phyloP scores from a whole-genome alignment of 2,888 invertebrate genomes.

The Ochropacha duplaris region DNA sequence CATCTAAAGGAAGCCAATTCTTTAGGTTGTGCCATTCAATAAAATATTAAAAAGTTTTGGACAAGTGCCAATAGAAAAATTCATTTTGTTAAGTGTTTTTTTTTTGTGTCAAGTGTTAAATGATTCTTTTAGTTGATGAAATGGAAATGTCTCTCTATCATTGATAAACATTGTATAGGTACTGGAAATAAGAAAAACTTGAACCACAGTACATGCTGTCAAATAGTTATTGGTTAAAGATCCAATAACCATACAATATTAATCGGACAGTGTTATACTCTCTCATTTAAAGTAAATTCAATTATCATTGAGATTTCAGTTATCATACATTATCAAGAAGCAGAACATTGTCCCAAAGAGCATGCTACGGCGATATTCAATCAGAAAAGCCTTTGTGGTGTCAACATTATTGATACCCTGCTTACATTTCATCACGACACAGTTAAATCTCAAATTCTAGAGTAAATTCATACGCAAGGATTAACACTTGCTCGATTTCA shows the following conservation, averaged over 20 bases:
- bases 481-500: conserved; percentile 16
- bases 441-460: background rate
- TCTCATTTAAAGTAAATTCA: background rate
- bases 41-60: conserved; percentile 30
- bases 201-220: background rate
- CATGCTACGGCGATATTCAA: conserved; percentile 68
- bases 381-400: conserved; percentile 56
- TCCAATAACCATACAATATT: conserved; percentile 26
- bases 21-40: conserved; percentile 56
- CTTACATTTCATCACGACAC: conserved; percentile 1
- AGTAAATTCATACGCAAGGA: background rate
- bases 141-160: conserved; percentile 29
- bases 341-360: conserved; percentile 60
- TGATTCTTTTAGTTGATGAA: conserved; percentile 5
- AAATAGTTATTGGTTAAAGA: background rate
- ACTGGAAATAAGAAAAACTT: conserved; percentile 18
- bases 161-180: conserved; percentile 21
- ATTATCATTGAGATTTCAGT: background rate
- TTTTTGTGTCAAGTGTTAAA: conserved; percentile 2
- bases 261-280: conserved; percentile 2
- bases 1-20: conserved; percentile 74
- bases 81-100: conserved; percentile 9
- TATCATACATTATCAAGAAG: conserved; percentile 36
- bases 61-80: conserved; percentile 44
- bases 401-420: conserved; percentile 31